phyloP scores from a whole-genome alignment of 2,113 vertebrate genomes.

The Pterocles gutturalis region DNA sequence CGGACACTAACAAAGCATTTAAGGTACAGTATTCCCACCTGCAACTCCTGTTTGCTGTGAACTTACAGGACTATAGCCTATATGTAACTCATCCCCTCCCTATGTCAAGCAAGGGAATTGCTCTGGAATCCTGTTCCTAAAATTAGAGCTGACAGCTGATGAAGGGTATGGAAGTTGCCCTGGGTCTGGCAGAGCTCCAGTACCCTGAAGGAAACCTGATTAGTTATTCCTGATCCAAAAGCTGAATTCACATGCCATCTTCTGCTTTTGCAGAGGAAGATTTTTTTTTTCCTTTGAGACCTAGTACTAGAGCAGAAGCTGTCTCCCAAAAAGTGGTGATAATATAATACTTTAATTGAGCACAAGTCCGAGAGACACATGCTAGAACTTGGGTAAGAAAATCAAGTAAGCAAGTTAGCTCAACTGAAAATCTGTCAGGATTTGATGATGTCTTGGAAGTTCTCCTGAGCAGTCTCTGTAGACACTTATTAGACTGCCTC shows the following conservation, averaged over 20 bases:
- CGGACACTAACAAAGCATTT: slow-evolving; percentile 98
- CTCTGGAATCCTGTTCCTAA: not conserved
- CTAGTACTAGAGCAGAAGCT: not conserved
- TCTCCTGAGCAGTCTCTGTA: not conserved
- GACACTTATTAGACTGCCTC: not conserved
- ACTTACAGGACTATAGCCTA: not conserved
- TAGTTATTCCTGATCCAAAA: not conserved
- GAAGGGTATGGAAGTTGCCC: not conserved
- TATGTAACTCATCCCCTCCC: not conserved
- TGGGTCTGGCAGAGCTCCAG: not conserved
- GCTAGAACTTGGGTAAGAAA: not conserved
- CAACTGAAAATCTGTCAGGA: not conserved
- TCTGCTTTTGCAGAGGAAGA: not conserved
- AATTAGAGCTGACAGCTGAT: slow-evolving; percentile 11
- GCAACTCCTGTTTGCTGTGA: not conserved
- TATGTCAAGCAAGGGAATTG: not conserved
- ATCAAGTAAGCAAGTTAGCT: not conserved
- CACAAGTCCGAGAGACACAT: not conserved
- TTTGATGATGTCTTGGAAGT: not conserved
- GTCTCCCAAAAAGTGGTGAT: not conserved
- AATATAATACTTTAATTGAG: not conserved
- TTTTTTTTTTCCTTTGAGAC: not conserved
- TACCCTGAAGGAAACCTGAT: not conserved
- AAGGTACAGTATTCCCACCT: slow-evolving; percentile 82
- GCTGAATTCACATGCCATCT: not conserved